Evolutionary conservation across 2,797 vertebrate genomes (phyloP).

Genomic region (Sebastes dallii): DNA sequence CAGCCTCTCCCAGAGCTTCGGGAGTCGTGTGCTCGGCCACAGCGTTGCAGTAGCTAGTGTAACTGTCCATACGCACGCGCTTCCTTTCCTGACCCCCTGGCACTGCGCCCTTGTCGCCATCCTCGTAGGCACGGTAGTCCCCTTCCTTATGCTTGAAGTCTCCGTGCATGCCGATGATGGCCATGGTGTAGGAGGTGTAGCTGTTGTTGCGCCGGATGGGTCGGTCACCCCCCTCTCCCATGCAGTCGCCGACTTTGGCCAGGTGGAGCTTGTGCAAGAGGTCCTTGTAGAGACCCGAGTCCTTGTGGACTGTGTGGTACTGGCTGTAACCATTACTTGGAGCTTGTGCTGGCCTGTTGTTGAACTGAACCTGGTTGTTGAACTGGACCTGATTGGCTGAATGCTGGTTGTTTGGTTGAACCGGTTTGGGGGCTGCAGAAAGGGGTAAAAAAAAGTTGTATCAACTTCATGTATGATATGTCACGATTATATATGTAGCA

Average conservation of each 20-base stretch:
- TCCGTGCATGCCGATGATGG: slow-evolving; percentile 96
- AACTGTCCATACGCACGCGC: slow-evolving; percentile 96
- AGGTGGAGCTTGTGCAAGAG: slow-evolving; percentile 96
- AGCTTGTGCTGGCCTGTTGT: slow-evolving; percentile 84
- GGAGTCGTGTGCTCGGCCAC: slow-evolving; percentile 89
- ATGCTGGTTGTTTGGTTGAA: slow-evolving; percentile 53
- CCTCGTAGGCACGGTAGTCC: slow-evolving; percentile 77
- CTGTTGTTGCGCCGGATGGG: slow-evolving; percentile 97
- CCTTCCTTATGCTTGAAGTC: slow-evolving; percentile 80
- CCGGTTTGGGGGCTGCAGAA: slow-evolving; percentile 68
- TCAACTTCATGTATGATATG: neutral
- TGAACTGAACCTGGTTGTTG: slow-evolving; percentile 83
- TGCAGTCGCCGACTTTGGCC: slow-evolving; percentile 96
- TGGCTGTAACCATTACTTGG: slow-evolving; percentile 91
- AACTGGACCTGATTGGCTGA: slow-evolving; percentile 56
- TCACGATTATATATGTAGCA: too few species aligned
- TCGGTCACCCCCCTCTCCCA: slow-evolving; percentile 91
- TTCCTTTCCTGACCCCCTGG: slow-evolving; percentile 79
- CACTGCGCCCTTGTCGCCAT: slow-evolving; percentile 78
- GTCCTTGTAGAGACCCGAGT: slow-evolving; percentile 97
- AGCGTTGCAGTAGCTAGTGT: slow-evolving; percentile 98
- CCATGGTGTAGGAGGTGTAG: slow-evolving; percentile 99
- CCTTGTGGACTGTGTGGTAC: slow-evolving; percentile 98
- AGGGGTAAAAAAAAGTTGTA: neutral
- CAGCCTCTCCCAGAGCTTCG: slow-evolving; percentile 69